Evolutionary conservation across 2,113 vertebrate species (phyloP), one percentile per base, ranked within the genome.

Genomic region (Sterna hirundo): DNA sequence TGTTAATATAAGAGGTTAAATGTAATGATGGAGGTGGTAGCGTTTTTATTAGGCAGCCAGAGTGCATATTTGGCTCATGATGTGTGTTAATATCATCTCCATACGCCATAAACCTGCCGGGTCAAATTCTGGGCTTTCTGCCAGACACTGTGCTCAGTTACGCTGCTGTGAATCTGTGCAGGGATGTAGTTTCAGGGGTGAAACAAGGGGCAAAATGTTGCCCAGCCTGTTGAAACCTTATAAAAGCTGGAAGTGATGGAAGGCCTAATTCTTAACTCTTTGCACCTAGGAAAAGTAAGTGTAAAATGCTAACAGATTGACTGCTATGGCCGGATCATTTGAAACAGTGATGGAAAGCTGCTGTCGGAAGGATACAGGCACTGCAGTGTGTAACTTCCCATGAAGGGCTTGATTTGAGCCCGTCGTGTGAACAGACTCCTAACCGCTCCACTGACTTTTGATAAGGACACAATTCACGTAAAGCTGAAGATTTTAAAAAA

Each of bases 41-140:
- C 5, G 3, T 55, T 94, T 96, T 94, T 96, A 96, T 88, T 90
- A 93, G 94, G 83, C 52, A 80, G 51, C 65, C 64, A 38, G 66
- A 89, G 83, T 38, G 55, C 82, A 95, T 46, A 52, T 72, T 80
- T 81, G 82, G 69, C 84, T 93, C 76, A 32, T 70, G 88, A 64
- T 82, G 62, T 94, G 79, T 85, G 74, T 86, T 95, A 97, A 94
- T 96, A 97, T 77, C 46, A 74, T 96, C 86, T 96, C 86, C 66
- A 85, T 92, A 90, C 0, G 1, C 86, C 58, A 64, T 81, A 85
- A 97, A 89, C 65, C 79, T 92, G 72, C 66, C 2, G 26, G 93
- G 94, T 96, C 82, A 91, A 82, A 88, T 65, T 93, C 92, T 85
- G 72, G 95, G 97, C 96, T 94, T 36, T 51, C 55, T 95, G 96